These are phyloP conservation scores for Platyrinchus mystaceus DNA, from an alignment of 2,797 vertebrate species.

Conservation along the genomic window DNA sequence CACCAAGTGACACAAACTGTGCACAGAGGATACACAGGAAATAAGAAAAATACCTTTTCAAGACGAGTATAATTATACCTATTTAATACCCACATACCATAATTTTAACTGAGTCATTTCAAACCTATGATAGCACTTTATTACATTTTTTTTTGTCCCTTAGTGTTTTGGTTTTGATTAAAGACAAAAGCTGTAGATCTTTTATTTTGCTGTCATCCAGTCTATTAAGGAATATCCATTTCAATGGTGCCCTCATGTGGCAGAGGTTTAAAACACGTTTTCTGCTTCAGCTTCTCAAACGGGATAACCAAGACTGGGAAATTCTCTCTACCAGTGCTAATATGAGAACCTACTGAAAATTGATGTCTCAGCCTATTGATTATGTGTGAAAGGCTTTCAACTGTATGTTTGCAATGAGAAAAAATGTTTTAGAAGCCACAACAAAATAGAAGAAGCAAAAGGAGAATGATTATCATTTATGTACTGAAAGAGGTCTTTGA, in stretches of 20 bases:
- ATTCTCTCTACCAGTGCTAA: not conserved
- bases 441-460: not conserved
- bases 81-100: not conserved
- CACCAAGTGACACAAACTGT: not conserved
- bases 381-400: not conserved
- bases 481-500: not conserved
- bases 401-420: not conserved
- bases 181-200: not conserved
- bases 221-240: not conserved
- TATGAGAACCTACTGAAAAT: not conserved
- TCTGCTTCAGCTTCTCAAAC: not conserved
- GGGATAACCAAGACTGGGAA: not conserved
- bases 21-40: not conserved
- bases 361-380: not conserved
- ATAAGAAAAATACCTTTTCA: not conserved
- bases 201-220: not conserved
- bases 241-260: conserved; percentile 70
- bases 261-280: not conserved
- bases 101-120: not conserved
- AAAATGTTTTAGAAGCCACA: not conserved
- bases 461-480: not conserved
- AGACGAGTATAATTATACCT: not conserved
- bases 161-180: not conserved
- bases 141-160: not conserved
- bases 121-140: not conserved